phyloP scores from a whole-genome alignment of 2,113 vertebrate genomes.

The Pogona vitticeps region DNA sequence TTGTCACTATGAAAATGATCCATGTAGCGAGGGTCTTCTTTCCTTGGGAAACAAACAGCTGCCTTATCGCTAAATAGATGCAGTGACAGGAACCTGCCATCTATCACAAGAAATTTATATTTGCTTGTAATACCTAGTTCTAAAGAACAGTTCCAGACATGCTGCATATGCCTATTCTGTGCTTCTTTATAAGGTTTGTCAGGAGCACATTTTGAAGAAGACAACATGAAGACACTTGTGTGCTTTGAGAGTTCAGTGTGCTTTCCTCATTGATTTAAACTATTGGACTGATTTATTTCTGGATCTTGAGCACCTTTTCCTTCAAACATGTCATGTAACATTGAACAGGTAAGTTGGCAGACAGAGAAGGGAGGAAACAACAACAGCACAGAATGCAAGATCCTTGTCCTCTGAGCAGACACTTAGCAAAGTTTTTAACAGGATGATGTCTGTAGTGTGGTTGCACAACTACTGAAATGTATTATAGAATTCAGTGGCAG shows the following conservation, averaged over 20 bases:
- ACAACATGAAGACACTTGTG: neutral
- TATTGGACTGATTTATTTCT: neutral
- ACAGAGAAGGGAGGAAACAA: neutral
- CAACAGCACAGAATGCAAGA: neutral
- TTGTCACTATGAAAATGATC: conserved; percentile 83
- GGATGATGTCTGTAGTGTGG: neutral
- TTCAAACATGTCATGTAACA: conserved; percentile 10
- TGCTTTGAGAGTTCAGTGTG: conserved; percentile 19
- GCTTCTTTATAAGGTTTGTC: conserved; percentile 32
- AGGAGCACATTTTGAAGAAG: conserved; percentile 12
- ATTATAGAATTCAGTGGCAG: neutral
- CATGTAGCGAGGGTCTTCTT: conserved; percentile 77
- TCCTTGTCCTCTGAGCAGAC: neutral
- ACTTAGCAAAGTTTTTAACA: neutral
- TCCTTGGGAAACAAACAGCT: conserved; percentile 79
- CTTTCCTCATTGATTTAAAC: neutral
- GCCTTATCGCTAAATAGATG: conserved; percentile 70
- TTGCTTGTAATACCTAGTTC: conserved; percentile 55
- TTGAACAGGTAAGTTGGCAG: conserved; percentile 10
- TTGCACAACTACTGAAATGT: conserved; percentile 22
- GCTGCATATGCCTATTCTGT: conserved; percentile 24
- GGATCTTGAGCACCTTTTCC: neutral
- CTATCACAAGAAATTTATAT: conserved; percentile 60
- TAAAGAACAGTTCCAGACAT: conserved; percentile 53
- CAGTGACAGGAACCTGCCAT: conserved; percentile 68